Conservation (phyloP, 1,140 invertebrate species). For the Aphelinus atriplicis region DNA sequence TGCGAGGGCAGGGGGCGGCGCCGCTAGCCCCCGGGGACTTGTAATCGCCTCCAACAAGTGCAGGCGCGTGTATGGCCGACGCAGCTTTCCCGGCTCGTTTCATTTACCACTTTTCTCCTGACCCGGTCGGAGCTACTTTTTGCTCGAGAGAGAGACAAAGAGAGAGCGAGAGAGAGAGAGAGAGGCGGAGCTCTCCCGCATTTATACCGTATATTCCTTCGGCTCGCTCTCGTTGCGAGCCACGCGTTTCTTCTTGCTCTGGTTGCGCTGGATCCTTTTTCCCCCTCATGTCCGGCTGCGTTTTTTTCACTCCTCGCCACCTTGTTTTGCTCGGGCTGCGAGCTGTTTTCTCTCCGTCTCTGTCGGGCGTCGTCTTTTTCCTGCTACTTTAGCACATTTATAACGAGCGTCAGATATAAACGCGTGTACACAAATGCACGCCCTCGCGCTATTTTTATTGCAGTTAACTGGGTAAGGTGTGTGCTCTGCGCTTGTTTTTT, state of each 20-base stretch:
- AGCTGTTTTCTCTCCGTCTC: background rate
- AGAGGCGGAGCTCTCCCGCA: background rate
- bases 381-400: background rate
- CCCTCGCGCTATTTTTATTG: constrained; percentile 10
- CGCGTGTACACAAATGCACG: background rate
- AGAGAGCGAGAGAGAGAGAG: too few species aligned
- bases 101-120: constrained; percentile 3
- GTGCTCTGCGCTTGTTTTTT: background rate
- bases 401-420: constrained; percentile 1
- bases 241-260: constrained; percentile 6
- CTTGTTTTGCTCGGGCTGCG: background rate
- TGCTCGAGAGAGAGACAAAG: too few species aligned
- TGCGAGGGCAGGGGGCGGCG: background rate
- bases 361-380: background rate
- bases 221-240: constrained; percentile 5
- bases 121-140: background rate
- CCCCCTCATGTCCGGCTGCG: background rate
- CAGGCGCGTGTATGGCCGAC: constrained; percentile 9
- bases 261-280: background rate
- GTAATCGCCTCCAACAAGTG: constrained; percentile 51
- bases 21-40: constrained; percentile 46
- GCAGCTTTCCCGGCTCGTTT: constrained; percentile 10
- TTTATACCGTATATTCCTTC: constrained; percentile 14
- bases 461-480: background rate
- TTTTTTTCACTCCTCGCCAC: background rate